Percentiles rank a stretch among this genome's conserved stretches.
Evolutionary conservation across 1,140 invertebrate species (phyloP).

Genomic region (Littorina saxatilis): DNA sequence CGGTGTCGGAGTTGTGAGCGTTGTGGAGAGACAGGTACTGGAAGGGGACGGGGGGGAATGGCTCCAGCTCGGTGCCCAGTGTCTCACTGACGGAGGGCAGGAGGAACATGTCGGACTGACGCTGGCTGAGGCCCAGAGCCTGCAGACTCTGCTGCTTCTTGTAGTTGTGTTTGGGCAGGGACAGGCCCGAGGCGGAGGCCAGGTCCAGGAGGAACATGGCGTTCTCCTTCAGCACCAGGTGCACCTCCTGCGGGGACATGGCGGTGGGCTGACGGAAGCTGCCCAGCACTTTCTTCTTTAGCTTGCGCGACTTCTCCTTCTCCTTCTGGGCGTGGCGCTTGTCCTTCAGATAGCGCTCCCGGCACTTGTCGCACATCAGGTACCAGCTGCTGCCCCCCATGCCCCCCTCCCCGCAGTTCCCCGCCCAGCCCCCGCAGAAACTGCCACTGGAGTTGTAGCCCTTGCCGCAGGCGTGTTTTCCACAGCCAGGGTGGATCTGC

Average conservation of each 20-base stretch:
- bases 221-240: constrained; percentile 92
- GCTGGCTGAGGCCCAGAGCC: constrained; percentile 75
- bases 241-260: constrained; percentile 80
- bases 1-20: constrained; percentile 70
- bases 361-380: constrained; percentile 91
- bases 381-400: constrained; percentile 92
- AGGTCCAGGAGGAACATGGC: constrained; percentile 95
- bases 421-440: constrained; percentile 91
- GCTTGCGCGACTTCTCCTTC: constrained; percentile 73
- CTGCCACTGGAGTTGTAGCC: constrained; percentile 91
- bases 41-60: constrained; percentile 72
- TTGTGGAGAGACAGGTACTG: constrained; percentile 69
- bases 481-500: constrained; percentile 91
- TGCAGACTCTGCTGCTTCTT: constrained; percentile 50
- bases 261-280: constrained; percentile 58
- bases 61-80: constrained; percentile 63
- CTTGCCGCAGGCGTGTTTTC: constrained; percentile 88
- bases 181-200: constrained; percentile 81
- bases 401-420: constrained; percentile 91
- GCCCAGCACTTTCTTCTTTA: constrained; percentile 59
- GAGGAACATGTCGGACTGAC: constrained; percentile 76
- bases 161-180: constrained; percentile 67
- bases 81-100: constrained; percentile 72
- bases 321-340: constrained; percentile 75
- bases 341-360: constrained; percentile 86